Evolutionary conservation across 2,113 vertebrate species (phyloP).

Genomic region (Struthidea cinerea): DNA sequence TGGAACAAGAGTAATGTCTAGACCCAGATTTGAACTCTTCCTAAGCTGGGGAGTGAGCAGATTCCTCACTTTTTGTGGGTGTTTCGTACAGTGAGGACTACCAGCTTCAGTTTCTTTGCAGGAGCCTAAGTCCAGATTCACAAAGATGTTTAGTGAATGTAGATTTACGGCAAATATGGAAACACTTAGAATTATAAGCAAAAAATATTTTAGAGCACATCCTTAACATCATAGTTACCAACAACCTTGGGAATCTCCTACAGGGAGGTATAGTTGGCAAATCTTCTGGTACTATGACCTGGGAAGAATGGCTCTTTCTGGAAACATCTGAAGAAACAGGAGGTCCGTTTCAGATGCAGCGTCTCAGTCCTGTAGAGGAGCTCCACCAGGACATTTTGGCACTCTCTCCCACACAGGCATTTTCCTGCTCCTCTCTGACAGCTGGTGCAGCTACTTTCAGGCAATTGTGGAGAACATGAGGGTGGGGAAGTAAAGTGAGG

Average conservation of each 20-base stretch:
- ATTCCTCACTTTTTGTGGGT: neutral
- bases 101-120: neutral
- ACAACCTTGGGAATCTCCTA: constrained; percentile 12
- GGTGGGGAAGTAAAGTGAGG: neutral
- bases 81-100: neutral
- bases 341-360: neutral
- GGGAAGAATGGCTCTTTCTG: neutral
- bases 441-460: neutral
- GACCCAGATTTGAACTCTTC: neutral
- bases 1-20: neutral
- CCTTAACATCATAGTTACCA: neutral
- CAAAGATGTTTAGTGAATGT: neutral
- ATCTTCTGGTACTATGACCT: constrained; percentile 9
- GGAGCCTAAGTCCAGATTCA: neutral
- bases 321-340: constrained; percentile 15
- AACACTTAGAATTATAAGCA: neutral
- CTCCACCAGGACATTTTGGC: neutral
- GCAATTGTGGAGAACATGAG: neutral
- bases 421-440: neutral
- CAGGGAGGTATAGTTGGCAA: constrained; percentile 8
- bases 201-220: neutral
- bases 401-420: neutral
- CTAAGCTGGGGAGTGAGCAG: neutral
- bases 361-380: neutral
- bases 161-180: neutral